Conservation (phyloP, 2,888 invertebrate genomes). For the Macaria notata region DNA sequence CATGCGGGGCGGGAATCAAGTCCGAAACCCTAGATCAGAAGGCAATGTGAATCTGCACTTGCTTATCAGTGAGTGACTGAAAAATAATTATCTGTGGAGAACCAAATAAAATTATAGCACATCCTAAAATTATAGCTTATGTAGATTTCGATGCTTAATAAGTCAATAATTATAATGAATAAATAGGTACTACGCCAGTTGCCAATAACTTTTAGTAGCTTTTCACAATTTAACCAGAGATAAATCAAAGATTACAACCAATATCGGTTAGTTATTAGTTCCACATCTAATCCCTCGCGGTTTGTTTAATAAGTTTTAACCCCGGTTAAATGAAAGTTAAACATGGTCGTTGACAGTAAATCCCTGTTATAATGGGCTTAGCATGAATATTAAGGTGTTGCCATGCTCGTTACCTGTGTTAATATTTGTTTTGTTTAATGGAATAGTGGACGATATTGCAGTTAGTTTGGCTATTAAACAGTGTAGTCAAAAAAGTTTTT, state of each 20-base stretch:
- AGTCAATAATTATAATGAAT: too few species aligned
- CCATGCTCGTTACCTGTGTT: constrained; percentile 19
- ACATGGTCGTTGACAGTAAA: constrained; percentile 33
- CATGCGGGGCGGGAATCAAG: too few species aligned
- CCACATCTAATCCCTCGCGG: constrained; percentile 12
- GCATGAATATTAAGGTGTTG: constrained; percentile 35
- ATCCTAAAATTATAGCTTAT: too few species aligned
- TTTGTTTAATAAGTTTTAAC: constrained; percentile 20
- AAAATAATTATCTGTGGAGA: too few species aligned
- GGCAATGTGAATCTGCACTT: too few species aligned
- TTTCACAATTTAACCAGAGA: background rate
- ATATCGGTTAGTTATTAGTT: constrained; percentile 32
- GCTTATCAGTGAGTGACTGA: too few species aligned
- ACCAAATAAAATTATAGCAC: too few species aligned
- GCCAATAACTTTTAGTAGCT: too few species aligned
- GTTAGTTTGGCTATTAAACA: background rate
- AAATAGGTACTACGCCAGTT: too few species aligned
- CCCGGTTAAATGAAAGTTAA: constrained; percentile 36
- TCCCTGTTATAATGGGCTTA: constrained; percentile 31
- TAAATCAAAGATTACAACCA: constrained; percentile 18
- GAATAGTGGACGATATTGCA: constrained; percentile 18
- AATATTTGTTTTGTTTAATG: constrained; percentile 30
- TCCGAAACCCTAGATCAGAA: too few species aligned
- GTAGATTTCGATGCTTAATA: too few species aligned
- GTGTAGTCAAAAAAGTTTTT: too few species aligned